Evolutionary conservation across 2,888 invertebrate genomes (phyloP).

Genomic region (Thymelicus lineola): DNA sequence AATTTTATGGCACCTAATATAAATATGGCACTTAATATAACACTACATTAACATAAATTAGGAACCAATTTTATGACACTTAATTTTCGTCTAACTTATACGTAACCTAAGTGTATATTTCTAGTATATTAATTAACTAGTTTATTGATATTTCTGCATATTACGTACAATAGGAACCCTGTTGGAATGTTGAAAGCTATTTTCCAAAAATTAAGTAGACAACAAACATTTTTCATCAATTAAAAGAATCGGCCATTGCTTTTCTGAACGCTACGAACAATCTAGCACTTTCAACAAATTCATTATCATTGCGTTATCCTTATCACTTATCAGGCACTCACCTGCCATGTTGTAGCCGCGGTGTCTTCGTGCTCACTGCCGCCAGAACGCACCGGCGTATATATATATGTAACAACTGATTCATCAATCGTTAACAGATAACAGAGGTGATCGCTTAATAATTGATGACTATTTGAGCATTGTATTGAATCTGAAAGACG

Average conservation of each 20-base stretch:
- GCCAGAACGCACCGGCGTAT: constrained; percentile 40
- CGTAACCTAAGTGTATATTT: too few species aligned
- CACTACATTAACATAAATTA: too few species aligned
- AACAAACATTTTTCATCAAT: constrained; percentile 28
- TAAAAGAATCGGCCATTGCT: constrained; percentile 42
- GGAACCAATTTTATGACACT: too few species aligned
- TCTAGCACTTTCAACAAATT: constrained; percentile 36
- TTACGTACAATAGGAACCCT: too few species aligned
- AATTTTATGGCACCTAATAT: too few species aligned
- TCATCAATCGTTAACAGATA: constrained; percentile 41
- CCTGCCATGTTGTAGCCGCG: constrained; percentile 55
- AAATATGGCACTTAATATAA: too few species aligned
- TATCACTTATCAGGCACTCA: constrained; percentile 56
- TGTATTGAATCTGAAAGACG: not conserved
- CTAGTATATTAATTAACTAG: too few species aligned
- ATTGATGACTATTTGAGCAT: not conserved
- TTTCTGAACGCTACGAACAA: constrained; percentile 34
- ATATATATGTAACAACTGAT: constrained; percentile 49
- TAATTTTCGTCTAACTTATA: too few species aligned
- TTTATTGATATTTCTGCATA: too few species aligned
- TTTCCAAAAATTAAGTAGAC: constrained; percentile 17
- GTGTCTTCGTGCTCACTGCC: constrained; percentile 49
- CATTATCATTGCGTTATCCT: constrained; percentile 46
- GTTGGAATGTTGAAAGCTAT: not conserved
- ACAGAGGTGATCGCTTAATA: constrained; percentile 16